Evolutionary conservation across 2,797 vertebrate genomes (phyloP).

Genomic region (Muscicapa comitata): DNA sequence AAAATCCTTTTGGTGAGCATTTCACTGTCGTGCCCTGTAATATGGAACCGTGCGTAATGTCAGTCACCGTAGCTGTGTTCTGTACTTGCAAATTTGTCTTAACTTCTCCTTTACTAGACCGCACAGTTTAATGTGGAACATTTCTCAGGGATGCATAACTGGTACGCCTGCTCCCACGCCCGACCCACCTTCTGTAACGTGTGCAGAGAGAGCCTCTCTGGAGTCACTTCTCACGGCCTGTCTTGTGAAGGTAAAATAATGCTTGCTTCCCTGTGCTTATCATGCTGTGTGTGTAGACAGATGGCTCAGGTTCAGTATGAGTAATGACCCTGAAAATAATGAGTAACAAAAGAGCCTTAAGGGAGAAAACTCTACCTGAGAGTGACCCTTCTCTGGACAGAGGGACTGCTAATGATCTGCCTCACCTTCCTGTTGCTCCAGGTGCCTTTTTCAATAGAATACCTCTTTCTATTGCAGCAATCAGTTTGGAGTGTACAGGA

Average conservation of each 20-base stretch:
- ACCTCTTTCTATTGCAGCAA: neutral
- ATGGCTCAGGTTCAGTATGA: neutral
- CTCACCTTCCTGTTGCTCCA: neutral
- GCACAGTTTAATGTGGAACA: constrained; percentile 99
- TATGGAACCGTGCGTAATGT: constrained; percentile 1
- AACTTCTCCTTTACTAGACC: constrained; percentile 88
- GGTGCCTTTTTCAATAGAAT: neutral
- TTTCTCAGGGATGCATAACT: constrained; percentile 99
- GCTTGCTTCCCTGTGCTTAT: neutral
- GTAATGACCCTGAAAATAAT: neutral
- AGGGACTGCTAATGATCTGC: neutral
- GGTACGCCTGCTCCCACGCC: constrained; percentile 99
- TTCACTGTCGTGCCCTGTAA: neutral
- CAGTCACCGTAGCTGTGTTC: constrained; percentile 64
- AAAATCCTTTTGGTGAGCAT: neutral
- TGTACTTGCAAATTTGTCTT: constrained; percentile 80
- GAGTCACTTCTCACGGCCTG: constrained; percentile 97
- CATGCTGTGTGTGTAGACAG: neutral
- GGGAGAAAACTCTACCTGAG: neutral
- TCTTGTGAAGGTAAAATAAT: constrained; percentile 91
- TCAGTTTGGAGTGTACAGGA: neutral
- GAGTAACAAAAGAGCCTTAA: neutral
- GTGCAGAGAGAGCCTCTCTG: constrained; percentile 95
- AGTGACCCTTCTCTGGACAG: neutral
- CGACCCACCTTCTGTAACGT: constrained; percentile 99